Evolutionary conservation across 2,113 vertebrate species (phyloP).

Genomic region (Laticauda colubrina): DNA sequence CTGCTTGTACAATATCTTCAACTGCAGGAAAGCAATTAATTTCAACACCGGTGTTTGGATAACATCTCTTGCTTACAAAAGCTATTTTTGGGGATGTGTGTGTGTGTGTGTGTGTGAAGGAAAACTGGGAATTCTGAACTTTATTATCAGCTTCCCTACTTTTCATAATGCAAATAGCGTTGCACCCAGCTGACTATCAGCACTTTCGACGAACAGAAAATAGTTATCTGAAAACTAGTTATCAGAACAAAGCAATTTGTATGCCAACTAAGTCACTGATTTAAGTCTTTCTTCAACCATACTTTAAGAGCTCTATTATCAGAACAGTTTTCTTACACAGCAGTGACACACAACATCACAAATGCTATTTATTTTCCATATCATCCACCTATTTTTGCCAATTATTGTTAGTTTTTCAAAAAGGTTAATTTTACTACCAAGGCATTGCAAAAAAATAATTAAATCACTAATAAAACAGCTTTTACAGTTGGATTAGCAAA

Average conservation of each 20-base stretch:
- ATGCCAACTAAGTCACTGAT: neutral
- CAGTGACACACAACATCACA: neutral
- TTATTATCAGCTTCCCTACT: neutral
- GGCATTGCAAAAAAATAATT: neutral
- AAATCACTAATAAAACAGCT: neutral
- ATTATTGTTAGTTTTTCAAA: neutral
- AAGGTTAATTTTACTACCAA: neutral
- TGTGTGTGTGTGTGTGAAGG: neutral
- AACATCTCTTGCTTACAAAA: neutral
- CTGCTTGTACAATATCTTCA: neutral
- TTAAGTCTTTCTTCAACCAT: neutral
- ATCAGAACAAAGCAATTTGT: neutral
- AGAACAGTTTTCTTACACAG: neutral
- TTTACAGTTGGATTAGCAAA: neutral
- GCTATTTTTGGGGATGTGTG: too few relatives aligned
- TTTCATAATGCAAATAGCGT: neutral
- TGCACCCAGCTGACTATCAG: neutral
- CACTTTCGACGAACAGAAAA: neutral
- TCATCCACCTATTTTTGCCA: neutral
- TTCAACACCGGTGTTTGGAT: neutral
- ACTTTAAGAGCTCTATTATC: neutral
- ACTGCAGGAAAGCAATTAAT: neutral
- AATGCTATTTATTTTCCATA: neutral
- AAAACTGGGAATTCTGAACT: neutral
- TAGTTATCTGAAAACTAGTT: neutral